Base-by-base conservation (phyloP, 2,113 vertebrate species). In the Rhynchopsitta pachyrhyncha region DNA sequence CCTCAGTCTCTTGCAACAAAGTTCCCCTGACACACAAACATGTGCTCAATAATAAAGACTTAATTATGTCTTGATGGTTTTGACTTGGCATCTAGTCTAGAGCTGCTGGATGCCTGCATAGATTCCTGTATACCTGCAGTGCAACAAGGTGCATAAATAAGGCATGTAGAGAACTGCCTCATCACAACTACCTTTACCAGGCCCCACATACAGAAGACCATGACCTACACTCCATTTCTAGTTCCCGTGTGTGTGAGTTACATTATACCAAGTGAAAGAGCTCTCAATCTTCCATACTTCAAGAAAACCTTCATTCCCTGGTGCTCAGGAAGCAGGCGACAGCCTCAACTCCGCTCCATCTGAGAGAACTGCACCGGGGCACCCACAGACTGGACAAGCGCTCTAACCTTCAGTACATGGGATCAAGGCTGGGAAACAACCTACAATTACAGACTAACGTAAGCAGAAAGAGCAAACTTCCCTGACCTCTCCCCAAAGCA, bases 401-500 rank as follows among this genome's bases (percentile, higher is more conserved):
- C 28, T 33, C 49, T 13, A 44, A 67, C 18, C 22, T 75, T 20
- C 39, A 73, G 46, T 39, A 64, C 0, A 0, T 8, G 25, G 31
- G 27, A 64, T 75, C 62, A 28, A 53, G 23, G 35, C 41, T 60
- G 17, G 17, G 31, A 74, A 86, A 77, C 4, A 27, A 23, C 28
- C 39, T 39, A 4, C 46, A 46, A 66, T 11, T 12, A 55, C n/a
- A 67, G 18, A 24, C 14, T 63, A 63, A 11, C 1, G 1, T 10
- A 41, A 82, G 42, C 37, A 80, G 19, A 82, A 90, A 69, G 10
- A 82, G 24, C 42, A 50, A 73, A 82, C 20, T 64, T 35, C 33
- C 62, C 47, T 62, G 33, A 33, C 6, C 11, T 74, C 17, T 70
- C 28, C 15, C 49, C 4, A 22, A 31, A 78, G 29, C 11, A 74